A percentile compares a stretch with the other conserved stretches of the same genome.
Evolutionary conservation across 1,140 invertebrate species (phyloP).

Genomic region (Formica exsecta): DNA sequence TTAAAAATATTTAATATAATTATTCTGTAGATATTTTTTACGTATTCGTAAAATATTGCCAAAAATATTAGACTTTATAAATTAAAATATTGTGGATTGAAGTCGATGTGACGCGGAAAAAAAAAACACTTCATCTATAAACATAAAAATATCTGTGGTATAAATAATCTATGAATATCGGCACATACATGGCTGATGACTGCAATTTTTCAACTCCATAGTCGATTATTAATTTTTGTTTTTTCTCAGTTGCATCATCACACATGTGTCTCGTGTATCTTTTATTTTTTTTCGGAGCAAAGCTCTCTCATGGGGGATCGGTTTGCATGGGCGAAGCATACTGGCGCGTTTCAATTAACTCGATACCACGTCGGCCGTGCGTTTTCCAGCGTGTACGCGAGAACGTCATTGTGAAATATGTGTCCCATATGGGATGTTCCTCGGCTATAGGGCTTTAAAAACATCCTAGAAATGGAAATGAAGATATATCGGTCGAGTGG

Average conservation of each 20-base stretch:
- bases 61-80: not conserved
- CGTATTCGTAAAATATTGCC: not conserved
- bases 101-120: not conserved
- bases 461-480: constrained; percentile 78
- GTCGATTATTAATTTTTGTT: constrained; percentile 42
- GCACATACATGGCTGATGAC: not conserved
- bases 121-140: not conserved
- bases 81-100: not conserved
- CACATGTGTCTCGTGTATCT: constrained; percentile 4
- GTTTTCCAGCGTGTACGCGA: constrained; percentile 68
- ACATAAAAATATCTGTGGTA: not conserved
- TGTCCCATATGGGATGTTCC: constrained; percentile 81
- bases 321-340: constrained; percentile 48
- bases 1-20: not conserved
- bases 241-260: constrained; percentile 26
- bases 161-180: not conserved
- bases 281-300: constrained; percentile 16
- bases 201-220: constrained; percentile 19
- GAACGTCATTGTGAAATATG: constrained; percentile 80
- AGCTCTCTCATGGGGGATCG: constrained; percentile 61
- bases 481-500: constrained; percentile 75
- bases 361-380: constrained; percentile 67
- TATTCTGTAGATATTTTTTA: not conserved
- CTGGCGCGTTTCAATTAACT: constrained; percentile 73
- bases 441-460: constrained; percentile 78